Conservation (phyloP, 2,113 vertebrate genomes). For the Chaenocephalus aceratus region DNA sequence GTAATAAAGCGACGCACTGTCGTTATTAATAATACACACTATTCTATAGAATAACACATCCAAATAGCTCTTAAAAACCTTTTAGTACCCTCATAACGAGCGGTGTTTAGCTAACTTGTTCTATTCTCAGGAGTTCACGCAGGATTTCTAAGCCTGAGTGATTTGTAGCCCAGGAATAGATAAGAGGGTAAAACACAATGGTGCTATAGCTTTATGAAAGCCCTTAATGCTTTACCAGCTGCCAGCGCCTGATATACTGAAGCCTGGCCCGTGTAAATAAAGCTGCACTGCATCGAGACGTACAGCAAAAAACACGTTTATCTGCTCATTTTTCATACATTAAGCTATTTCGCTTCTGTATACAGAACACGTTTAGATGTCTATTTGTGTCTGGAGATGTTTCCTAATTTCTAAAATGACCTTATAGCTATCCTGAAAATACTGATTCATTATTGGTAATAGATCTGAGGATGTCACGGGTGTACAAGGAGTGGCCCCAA, state of each 20-base stretch:
- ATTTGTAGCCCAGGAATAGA: conserved; percentile 22
- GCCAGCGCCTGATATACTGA: conserved; percentile 8
- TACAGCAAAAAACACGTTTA: too few species aligned
- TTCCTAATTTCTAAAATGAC: too few species aligned
- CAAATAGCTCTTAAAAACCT: conserved; percentile 13
- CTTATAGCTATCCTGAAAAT: too few species aligned
- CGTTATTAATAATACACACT: conserved; percentile 21
- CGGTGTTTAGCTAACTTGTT: conserved; percentile 14
- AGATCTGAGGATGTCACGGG: too few species aligned
- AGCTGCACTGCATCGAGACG: background rate
- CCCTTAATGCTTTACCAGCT: conserved; percentile 37
- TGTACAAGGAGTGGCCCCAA: too few species aligned
- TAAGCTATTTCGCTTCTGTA: too few species aligned
- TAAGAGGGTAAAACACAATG: conserved; percentile 4
- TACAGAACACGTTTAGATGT: too few species aligned
- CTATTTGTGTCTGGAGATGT: too few species aligned
- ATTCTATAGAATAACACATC: conserved; percentile 10
- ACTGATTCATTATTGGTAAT: too few species aligned
- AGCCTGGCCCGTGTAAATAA: conserved; percentile 24
- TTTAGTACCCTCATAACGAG: conserved; percentile 39
- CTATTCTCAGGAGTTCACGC: conserved; percentile 29
- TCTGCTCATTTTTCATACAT: too few species aligned
- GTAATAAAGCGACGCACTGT: conserved; percentile 9
- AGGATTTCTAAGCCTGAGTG: conserved; percentile 10
- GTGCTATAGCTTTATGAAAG: conserved; percentile 20